Evolutionary conservation across 1,140 invertebrate genomes (phyloP), one percentile per base, ranked within the genome.

Genomic region (Drosophila orosa): DNA sequence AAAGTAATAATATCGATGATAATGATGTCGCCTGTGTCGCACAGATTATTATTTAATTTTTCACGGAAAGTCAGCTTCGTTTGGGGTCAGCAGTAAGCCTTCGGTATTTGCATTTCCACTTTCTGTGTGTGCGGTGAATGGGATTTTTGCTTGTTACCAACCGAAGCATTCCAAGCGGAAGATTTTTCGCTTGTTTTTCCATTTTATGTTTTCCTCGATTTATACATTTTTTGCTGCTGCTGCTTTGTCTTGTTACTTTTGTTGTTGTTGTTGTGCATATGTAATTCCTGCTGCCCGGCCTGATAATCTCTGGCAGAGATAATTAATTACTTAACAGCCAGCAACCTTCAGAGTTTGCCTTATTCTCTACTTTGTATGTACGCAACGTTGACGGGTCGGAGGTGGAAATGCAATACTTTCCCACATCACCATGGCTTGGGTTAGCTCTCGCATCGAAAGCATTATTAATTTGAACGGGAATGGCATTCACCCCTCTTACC

Each of bases 271-370:
- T 47, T 47, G 31, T 59, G 50, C 47, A 71, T 74, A 35, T 76
- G 56, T 81, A 66, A 79, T 75, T 66, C 75, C 44, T 55, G 59
- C 29, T 83, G 66, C 52, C 48, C 62, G 35, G n/a, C 45, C 31
- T 42, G 39, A 60, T 62, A 67, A 85, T 80, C 66, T 76, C 22
- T 50, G 58, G 72, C 58, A 60, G 56, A 74, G 71, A 80, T 85
- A 81, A 81, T 86, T 85, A 78, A 85, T 86, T 81, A 68, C 73
- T 69, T 77, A 77, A 58, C 74, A 67, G 47, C 17, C 31, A 74
- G 40, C 31, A 35, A 17, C 22, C 45, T 19, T 31, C 33, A 12
- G 13, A 35, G 37, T 22, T 45, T 19, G 35, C 22, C 52, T 22
- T 29, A 45, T 37, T 45, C 56, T 62, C 47, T 59, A 62, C 31